A percentile compares a stretch with the other conserved stretches of the same genome.
Evolutionary conservation across 2,113 vertebrate genomes (phyloP).

Genomic region (Ptyas mucosa): DNA sequence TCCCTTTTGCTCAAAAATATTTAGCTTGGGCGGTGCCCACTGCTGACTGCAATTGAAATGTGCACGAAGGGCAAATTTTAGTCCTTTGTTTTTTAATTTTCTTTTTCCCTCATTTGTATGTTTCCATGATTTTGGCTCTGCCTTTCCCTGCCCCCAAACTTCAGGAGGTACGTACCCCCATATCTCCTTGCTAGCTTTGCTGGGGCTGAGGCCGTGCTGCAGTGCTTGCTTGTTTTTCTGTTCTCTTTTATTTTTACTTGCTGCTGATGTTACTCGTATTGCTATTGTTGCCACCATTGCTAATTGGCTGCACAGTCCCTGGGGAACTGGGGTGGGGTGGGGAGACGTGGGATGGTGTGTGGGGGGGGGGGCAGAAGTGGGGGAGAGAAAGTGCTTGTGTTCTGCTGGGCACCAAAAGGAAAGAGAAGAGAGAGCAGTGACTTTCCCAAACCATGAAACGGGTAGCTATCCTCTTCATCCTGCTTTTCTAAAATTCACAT

Average conservation of each 20-base stretch:
- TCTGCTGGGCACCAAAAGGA: background rate
- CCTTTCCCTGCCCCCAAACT: constrained; percentile 84
- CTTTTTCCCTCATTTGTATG: constrained; percentile 90
- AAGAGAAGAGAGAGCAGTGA: background rate
- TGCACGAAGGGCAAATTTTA: constrained; percentile 63
- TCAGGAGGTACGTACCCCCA: constrained; percentile 98
- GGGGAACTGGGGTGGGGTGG: constrained; percentile 47
- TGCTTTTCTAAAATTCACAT: background rate
- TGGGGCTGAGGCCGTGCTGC: constrained; percentile 79
- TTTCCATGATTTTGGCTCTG: constrained; percentile 97
- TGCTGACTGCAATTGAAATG: constrained; percentile 36
- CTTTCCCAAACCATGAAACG: background rate
- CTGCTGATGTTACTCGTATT: constrained; percentile 67
- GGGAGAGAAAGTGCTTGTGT: background rate
- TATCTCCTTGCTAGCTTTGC: constrained; percentile 73
- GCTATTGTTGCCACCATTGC: constrained; percentile 70
- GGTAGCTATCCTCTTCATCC: background rate
- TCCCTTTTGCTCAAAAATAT: background rate
- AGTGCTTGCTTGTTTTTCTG: constrained; percentile 63
- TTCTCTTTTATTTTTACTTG: constrained; percentile 67
- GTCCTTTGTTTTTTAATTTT: constrained; percentile 88
- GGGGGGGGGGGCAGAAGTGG: background rate
- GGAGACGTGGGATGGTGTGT: constrained; percentile 18
- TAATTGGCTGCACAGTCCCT: constrained; percentile 57
- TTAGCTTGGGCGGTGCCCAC: constrained; percentile 6